phyloP scores from a whole-genome alignment of 1,140 invertebrate genomes.

The Catajapyx aquilonaris region DNA sequence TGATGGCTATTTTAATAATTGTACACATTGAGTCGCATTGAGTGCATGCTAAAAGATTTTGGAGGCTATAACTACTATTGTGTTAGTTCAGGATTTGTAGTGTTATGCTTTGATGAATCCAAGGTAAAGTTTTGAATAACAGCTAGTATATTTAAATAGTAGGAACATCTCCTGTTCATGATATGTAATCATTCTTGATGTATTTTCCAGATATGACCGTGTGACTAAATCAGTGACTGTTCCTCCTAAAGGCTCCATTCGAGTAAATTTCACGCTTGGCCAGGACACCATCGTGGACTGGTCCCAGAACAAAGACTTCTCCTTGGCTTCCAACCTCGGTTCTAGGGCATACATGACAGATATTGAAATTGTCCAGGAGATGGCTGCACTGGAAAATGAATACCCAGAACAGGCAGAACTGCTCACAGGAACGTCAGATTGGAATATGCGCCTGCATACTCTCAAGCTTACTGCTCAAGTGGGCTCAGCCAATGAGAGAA shows the following conservation, averaged over 20 bases:
- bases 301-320: slow-evolving; percentile 54
- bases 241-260: slow-evolving; percentile 31
- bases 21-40: too few relatives aligned
- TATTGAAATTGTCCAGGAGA: slow-evolving; percentile 32
- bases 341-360: slow-evolving; percentile 35
- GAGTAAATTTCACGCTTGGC: slow-evolving; percentile 59
- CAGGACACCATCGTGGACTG: slow-evolving; percentile 50
- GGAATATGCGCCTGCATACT: slow-evolving; percentile 31
- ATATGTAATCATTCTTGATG: background rate
- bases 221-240: slow-evolving; percentile 37
- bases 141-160: too few relatives aligned
- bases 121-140: too few relatives aligned
- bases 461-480: slow-evolving; percentile 23
- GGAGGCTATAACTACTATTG: too few relatives aligned
- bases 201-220: slow-evolving; percentile 35
- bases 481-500: slow-evolving; percentile 47
- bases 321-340: slow-evolving; percentile 26
- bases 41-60: too few relatives aligned
- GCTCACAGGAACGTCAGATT: slow-evolving; percentile 31
- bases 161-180: too few relatives aligned
- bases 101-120: too few relatives aligned
- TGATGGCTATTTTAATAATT: too few relatives aligned
- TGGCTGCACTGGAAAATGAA: slow-evolving; percentile 40
- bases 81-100: too few relatives aligned
- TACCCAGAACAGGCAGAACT: slow-evolving; percentile 38